These are phyloP conservation scores for Halichondria panicea DNA, from an alignment of 37 sponge, comb jelly and placozoan genomes.

Conservation along the genomic window DNA sequence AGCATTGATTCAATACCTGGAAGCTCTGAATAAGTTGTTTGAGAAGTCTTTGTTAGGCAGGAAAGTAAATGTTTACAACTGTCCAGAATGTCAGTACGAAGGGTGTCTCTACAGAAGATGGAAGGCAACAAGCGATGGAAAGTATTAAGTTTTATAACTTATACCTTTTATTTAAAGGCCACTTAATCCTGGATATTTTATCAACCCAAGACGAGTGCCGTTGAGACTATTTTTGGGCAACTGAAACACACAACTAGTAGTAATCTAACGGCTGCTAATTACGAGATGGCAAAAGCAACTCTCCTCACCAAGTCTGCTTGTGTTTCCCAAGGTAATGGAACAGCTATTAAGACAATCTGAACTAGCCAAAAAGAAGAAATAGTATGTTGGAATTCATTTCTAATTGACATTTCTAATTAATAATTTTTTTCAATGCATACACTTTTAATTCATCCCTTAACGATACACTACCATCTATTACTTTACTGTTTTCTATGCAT, in stretches of 20 bases:
- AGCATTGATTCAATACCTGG: background rate
- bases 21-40: conserved; percentile 22
- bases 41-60: conserved; percentile 6
- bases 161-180: background rate
- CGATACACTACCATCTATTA: conserved; percentile 3
- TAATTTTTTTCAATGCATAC: conserved; percentile 4
- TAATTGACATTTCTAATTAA: background rate
- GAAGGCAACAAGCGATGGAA: no score
- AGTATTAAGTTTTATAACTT: background rate
- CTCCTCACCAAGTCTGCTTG: background rate
- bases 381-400: no score
- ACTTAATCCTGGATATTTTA: conserved; percentile 7
- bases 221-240: conserved; percentile 24
- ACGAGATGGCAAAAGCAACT: background rate
- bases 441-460: conserved; percentile 14
- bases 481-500: conserved; percentile 1
- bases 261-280: conserved; percentile 1
- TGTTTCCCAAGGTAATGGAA: background rate
- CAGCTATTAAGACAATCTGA: background rate
- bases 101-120: no score
- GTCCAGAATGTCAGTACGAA: no score
- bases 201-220: conserved; percentile 23
- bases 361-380: background rate
- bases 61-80: background rate
- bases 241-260: conserved; percentile 6